Percentiles rank a stretch among this genome's conserved stretches.
Evolutionary conservation across 2,797 vertebrate genomes (phyloP).

Genomic region (Melanotaenia maccullochi): DNA sequence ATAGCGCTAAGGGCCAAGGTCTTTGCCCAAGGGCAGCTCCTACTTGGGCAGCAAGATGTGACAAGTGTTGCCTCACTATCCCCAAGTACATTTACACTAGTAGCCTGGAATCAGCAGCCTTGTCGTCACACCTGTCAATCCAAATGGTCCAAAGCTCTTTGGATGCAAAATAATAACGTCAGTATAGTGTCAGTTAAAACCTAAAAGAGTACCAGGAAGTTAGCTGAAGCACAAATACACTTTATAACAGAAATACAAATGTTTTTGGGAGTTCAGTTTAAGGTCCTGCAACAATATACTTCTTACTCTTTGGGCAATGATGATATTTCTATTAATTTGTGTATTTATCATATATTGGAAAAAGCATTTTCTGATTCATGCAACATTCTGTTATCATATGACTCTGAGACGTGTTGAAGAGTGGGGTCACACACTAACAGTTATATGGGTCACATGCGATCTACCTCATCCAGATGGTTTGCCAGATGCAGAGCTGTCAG

Average conservation of each 20-base stretch:
- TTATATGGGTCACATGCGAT: constrained; percentile 74
- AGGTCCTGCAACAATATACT: not conserved
- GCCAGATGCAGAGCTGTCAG: constrained; percentile 76
- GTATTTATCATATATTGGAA: not conserved
- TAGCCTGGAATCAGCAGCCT: not conserved
- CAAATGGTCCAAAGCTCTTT: not conserved
- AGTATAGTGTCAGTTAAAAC: not conserved
- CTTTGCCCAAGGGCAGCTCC: not conserved
- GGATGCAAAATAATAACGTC: not conserved
- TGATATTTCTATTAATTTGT: not conserved
- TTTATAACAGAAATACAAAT: not conserved
- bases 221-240: not conserved
- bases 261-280: not conserved
- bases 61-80: constrained; percentile 15
- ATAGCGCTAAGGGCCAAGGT: not conserved
- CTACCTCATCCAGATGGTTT: constrained; percentile 78
- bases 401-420: constrained; percentile 30
- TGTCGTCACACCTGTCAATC: not conserved
- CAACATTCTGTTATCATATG: constrained; percentile 36
- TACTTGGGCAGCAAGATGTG: not conserved
- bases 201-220: not conserved
- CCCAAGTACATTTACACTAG: not conserved
- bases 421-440: constrained; percentile 58
- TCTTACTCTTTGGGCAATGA: not conserved
- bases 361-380: constrained; percentile 12